These are phyloP conservation scores for Odocoileus virginianus DNA, from an alignment of 2,113 vertebrate species.

Conservation along the genomic window DNA sequence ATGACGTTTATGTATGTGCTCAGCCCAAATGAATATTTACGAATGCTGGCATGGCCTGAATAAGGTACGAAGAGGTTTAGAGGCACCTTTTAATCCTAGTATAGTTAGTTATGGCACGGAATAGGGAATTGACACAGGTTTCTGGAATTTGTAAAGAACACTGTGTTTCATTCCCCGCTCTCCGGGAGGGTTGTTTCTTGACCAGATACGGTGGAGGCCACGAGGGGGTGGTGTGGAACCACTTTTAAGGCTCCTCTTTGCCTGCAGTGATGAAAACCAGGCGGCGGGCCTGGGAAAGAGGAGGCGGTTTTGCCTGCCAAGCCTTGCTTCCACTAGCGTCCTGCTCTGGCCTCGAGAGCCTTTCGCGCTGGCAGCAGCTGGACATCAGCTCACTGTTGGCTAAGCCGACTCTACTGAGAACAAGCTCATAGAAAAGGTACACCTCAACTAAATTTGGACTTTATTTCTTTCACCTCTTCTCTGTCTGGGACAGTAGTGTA, in stretches of 20 bases:
- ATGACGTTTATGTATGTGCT: neutral
- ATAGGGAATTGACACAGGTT: neutral
- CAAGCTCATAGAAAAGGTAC: neutral
- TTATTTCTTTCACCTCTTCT: neutral
- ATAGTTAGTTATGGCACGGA: neutral
- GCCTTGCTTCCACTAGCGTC: neutral
- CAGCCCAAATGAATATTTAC: neutral
- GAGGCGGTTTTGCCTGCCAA: neutral
- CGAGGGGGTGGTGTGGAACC: conserved; percentile 28
- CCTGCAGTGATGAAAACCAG: neutral
- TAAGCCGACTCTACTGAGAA: neutral
- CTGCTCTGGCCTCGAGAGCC: neutral
- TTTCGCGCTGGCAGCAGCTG: neutral
- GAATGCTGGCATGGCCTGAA: neutral
- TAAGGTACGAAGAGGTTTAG: neutral
- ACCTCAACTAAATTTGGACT: neutral
- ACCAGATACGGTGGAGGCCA: neutral
- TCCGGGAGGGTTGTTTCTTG: neutral
- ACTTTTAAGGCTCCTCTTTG: neutral
- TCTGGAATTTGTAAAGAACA: neutral
- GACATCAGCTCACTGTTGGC: neutral
- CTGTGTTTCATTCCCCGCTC: neutral
- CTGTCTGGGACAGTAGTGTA: neutral
- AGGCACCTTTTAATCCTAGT: neutral
- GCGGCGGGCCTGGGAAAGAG: neutral